These are phyloP conservation scores for Epinotia nisella DNA, from an alignment of 2,888 invertebrate species.

Conservation along the genomic window DNA sequence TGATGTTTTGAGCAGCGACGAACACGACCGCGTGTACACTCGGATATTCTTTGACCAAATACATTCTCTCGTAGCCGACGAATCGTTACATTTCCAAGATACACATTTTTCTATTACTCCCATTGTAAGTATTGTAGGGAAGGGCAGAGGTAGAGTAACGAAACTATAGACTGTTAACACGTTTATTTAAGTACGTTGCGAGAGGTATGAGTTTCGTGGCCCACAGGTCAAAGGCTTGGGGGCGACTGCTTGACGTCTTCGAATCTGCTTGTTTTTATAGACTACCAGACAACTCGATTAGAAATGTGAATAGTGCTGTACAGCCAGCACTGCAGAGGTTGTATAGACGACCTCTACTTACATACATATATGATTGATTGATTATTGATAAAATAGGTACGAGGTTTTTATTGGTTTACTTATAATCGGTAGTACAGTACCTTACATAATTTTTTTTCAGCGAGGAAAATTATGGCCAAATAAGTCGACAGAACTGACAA, in stretches of 20 bases:
- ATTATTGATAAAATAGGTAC: neutral
- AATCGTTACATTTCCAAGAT: constrained; percentile 67
- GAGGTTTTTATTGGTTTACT: neutral
- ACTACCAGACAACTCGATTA: too few species aligned
- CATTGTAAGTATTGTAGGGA: constrained; percentile 68
- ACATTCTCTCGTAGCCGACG: constrained; percentile 73
- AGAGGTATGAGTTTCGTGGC: too few species aligned
- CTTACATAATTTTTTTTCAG: constrained; percentile 61
- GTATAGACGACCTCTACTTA: too few species aligned
- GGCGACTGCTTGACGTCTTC: too few species aligned
- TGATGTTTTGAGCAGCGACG: constrained; percentile 72
- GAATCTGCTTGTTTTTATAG: too few species aligned
- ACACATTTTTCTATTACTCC: constrained; percentile 82
- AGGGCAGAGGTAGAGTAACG: too few species aligned
- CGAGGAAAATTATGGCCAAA: constrained; percentile 86
- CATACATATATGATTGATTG: too few species aligned
- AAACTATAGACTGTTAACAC: too few species aligned
- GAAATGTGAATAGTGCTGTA: too few species aligned
- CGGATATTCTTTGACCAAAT: constrained; percentile 78
- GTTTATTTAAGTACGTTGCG: too few species aligned
- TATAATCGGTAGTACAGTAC: neutral
- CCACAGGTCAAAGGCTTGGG: too few species aligned
- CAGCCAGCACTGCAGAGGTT: too few species aligned
- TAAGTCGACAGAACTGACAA: constrained; percentile 76
- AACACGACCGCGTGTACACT: constrained; percentile 75